Conservation (phyloP, 2,113 vertebrate species). For the Tyrannus savana region DNA sequence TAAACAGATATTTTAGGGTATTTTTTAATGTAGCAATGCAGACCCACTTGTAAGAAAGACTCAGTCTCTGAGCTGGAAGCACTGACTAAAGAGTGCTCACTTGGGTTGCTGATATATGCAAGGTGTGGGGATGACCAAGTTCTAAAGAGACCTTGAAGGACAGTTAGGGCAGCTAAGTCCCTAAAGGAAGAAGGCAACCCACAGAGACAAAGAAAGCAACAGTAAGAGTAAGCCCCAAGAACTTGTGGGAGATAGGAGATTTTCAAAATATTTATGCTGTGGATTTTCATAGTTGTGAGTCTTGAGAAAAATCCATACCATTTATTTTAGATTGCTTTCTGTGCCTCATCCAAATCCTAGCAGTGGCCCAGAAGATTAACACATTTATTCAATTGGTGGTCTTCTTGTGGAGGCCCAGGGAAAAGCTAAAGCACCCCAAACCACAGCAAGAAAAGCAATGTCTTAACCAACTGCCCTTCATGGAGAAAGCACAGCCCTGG, state of each 20-base stretch:
- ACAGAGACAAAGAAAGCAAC: background rate
- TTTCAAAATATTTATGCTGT: background rate
- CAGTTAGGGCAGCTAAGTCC: background rate
- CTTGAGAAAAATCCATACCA: background rate
- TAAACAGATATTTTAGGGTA: background rate
- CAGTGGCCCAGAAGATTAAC: background rate
- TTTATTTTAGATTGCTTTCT: background rate
- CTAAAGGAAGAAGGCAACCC: background rate
- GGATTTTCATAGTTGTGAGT: background rate
- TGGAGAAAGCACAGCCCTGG: background rate
- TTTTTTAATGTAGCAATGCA: background rate
- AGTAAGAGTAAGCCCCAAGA: background rate
- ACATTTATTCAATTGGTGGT: background rate
- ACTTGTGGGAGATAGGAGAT: fast-evolving
- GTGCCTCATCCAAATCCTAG: background rate
- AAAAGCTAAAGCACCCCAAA: background rate
- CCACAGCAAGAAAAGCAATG: background rate
- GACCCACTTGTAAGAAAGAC: background rate
- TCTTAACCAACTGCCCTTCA: background rate
- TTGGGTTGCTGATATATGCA: background rate
- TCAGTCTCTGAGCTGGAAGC: background rate
- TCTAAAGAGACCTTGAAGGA: background rate
- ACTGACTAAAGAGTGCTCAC: background rate
- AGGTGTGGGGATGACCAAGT: background rate
- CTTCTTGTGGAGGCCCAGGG: background rate